phyloP scores from a whole-genome alignment of 2,888 invertebrate genomes.

The Resseliella maxima region DNA sequence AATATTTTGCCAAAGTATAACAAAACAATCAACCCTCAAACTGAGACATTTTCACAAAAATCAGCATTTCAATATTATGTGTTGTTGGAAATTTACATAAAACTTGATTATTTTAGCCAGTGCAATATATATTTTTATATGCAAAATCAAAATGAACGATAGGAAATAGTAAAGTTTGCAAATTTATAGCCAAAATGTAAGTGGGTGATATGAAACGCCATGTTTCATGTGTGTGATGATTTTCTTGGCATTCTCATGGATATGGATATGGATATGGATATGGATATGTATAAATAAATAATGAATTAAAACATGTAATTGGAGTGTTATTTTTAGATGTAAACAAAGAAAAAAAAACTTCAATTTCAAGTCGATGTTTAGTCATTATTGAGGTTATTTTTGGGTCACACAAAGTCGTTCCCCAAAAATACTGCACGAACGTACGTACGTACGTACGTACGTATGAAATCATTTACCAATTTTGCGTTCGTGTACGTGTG shows the following conservation, averaged over 20 bases:
- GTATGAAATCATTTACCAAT: constrained; percentile 14
- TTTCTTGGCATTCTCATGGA: neutral
- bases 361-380: constrained; percentile 9
- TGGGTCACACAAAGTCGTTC: constrained; percentile 42
- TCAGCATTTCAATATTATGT: too few relatives aligned
- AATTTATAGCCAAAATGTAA: neutral
- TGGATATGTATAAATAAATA: constrained; percentile 19
- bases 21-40: too few relatives aligned
- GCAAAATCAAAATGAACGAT: too few relatives aligned
- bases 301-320: constrained; percentile 5
- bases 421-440: constrained; percentile 33
- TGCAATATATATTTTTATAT: too few relatives aligned
- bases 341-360: constrained; percentile 17
- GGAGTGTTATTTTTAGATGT: constrained; percentile 28
- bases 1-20: too few relatives aligned
- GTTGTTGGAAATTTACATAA: too few relatives aligned
- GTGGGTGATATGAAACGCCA: neutral
- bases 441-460: neutral
- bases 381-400: constrained; percentile 44
- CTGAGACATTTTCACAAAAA: too few relatives aligned
- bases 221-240: neutral
- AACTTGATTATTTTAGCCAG: too few relatives aligned
- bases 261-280: too few relatives aligned
- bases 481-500: neutral
- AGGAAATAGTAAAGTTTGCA: neutral